phyloP scores from a whole-genome alignment of 2,113 vertebrate genomes.

The Helogale parvula region DNA sequence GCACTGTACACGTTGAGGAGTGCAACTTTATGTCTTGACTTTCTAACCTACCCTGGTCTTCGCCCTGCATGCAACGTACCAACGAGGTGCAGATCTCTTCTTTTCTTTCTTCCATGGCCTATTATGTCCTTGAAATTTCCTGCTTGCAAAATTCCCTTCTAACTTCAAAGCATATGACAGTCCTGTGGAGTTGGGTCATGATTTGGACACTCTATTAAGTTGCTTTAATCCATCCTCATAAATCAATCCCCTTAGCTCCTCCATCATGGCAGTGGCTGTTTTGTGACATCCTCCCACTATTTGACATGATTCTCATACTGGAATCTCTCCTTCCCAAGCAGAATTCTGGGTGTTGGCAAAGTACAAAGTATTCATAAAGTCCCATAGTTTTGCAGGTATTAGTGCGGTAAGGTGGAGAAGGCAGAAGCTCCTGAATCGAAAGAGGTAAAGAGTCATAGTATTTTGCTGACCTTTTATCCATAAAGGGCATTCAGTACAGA shows the following conservation, averaged over 20 bases:
- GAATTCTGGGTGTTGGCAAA: not conserved
- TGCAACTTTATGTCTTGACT: not conserved
- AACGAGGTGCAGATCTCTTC: not conserved
- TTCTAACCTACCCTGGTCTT: not conserved
- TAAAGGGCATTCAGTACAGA: not conserved
- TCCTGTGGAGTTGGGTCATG: constrained; percentile 15
- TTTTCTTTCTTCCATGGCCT: not conserved
- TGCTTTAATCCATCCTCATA: constrained; percentile 66
- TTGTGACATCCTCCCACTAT: constrained; percentile 52
- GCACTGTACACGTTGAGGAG: not conserved
- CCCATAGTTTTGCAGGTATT: not conserved
- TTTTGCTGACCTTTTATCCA: not conserved
- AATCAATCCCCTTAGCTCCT: constrained; percentile 57
- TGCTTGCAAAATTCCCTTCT: constrained; percentile 37
- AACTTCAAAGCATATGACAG: constrained; percentile 1
- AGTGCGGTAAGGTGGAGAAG: not conserved
- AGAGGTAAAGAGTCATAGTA: not conserved
- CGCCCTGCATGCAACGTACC: not conserved
- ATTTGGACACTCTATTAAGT: constrained; percentile 61
- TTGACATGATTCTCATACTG: not conserved
- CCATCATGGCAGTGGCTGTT: constrained; percentile 33
- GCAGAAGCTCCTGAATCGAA: not conserved
- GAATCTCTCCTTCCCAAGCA: not conserved
- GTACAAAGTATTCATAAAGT: not conserved
- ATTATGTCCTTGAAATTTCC: constrained; percentile 59